phyloP scores from a whole-genome alignment of 1,140 invertebrate genomes.

The Hyles euphorbiae region DNA sequence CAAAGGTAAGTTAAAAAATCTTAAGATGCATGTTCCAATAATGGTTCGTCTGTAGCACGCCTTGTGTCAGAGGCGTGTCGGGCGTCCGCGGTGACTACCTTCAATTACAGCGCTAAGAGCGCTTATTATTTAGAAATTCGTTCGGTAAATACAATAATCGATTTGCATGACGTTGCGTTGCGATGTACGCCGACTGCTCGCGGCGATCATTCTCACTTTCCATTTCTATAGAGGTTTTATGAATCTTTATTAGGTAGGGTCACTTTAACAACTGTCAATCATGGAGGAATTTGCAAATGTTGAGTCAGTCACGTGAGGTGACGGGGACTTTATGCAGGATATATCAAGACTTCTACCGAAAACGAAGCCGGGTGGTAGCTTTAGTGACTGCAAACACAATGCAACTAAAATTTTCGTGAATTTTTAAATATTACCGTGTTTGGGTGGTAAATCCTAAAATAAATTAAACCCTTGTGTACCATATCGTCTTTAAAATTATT shows the following conservation, averaged over 20 bases:
- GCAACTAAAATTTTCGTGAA: no score
- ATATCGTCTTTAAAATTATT: no score
- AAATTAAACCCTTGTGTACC: no score
- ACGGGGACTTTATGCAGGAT: no score
- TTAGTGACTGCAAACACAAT: no score
- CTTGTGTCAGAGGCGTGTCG: constrained; percentile 22
- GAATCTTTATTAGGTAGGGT: background rate
- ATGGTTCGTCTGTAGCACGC: background rate
- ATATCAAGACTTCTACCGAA: no score
- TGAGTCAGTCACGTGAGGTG: no score
- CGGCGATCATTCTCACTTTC: constrained; percentile 19
- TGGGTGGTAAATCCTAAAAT: no score
- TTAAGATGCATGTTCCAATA: constrained; percentile 11
- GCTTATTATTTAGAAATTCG: constrained; percentile 55
- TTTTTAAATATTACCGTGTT: no score
- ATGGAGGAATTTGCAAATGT: no score
- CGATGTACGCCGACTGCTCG: constrained; percentile 11
- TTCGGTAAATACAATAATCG: constrained; percentile 54
- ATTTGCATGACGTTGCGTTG: constrained; percentile 41
- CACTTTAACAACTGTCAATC: no score
- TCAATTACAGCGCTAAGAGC: constrained; percentile 48
- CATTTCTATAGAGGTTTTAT: constrained; percentile 16
- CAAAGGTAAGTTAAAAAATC: constrained; percentile 9
- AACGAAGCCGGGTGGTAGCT: no score
- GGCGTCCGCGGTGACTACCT: constrained; percentile 34